Conservation (phyloP, 2,113 vertebrate genomes). For the Calyptomena viridis region DNA sequence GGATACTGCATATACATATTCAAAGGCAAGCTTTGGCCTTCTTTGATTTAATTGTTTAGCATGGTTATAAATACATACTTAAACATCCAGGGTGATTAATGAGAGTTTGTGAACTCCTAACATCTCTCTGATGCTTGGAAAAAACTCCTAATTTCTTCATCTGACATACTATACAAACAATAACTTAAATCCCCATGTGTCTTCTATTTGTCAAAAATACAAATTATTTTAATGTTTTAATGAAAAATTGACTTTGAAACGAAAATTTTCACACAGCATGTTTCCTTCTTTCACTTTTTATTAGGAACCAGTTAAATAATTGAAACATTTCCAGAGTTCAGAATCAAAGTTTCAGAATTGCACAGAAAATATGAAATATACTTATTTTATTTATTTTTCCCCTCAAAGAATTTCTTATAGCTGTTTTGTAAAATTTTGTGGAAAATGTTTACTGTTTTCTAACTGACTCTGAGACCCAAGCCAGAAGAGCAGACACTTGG, state of each 20-base stretch:
- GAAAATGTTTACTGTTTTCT: background rate
- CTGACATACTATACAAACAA: constrained; percentile 6
- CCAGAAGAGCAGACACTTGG: background rate
- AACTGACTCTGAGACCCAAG: background rate
- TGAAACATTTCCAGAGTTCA: background rate
- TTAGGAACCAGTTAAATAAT: background rate
- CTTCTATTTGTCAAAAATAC: constrained; percentile 5
- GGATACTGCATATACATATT: background rate
- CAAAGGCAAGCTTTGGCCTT: background rate
- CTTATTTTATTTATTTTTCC: background rate
- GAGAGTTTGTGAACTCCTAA: constrained; percentile 15
- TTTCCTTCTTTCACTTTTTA: background rate
- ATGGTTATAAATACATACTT: background rate
- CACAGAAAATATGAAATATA: background rate
- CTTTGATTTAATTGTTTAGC: constrained; percentile 34
- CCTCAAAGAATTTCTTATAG: background rate
- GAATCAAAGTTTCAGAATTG: background rate
- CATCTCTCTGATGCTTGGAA: constrained; percentile 14
- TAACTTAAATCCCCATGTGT: constrained; percentile 16
- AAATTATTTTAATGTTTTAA: background rate
- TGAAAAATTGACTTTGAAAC: background rate
- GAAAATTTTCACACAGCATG: background rate
- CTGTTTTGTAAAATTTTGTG: background rate
- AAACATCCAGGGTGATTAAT: constrained; percentile 24
- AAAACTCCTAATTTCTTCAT: constrained; percentile 26